Base-by-base conservation (phyloP, 2,113 vertebrate genomes). In the Laterallus jamaicensis region DNA sequence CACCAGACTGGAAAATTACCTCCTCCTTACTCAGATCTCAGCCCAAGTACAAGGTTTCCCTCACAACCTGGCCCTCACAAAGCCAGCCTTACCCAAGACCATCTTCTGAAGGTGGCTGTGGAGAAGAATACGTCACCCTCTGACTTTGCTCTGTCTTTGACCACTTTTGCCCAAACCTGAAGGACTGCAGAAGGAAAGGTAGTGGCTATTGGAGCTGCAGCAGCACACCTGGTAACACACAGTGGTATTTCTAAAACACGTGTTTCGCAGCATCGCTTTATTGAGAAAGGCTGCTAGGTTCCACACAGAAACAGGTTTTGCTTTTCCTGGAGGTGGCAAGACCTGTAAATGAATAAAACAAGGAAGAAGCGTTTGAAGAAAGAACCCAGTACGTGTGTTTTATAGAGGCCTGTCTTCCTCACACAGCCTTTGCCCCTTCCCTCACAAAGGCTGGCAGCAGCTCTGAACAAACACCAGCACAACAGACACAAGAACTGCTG, bases 401-500 rank as follows among this genome's bases (percentile, higher is more conserved):
- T 42, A 59, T 20, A 85, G 85, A 81, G 42, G 22, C 16, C 47
- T 8, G 20, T 16, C 2, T 3, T 54, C 26, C 39, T 24, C 7
- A 49, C 47, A 6, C 5, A 37, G 74, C 86, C 21, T 69, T 69
- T 67, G 18, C 13, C 21, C 7, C 21, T 58, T 74, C 39, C 29
- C 0, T 1, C 31, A 54, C 19, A n/a, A 42, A 58, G 12, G 10
- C 5, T 47, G 20, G n/a, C 0, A 0, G 17, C 29, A 58, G 28
- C 11, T 79, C 42, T 73, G 68, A 73, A 39, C 13, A 76, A 35
- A 25, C 12, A 21, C 26, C 8, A 50, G 8, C 16, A 28, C 6
- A 11, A 64, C 32, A 9, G n/a, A 95, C 79, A 60, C 8, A 59
- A 69, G 74, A 82, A 32, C 9, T 80, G 16, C 26, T 32, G 11